A percentile compares a stretch with the other conserved stretches of the same genome.
These are phyloP conservation scores for Sitta europaea DNA, from an alignment of 2,113 vertebrate species.

Conservation along the genomic window DNA sequence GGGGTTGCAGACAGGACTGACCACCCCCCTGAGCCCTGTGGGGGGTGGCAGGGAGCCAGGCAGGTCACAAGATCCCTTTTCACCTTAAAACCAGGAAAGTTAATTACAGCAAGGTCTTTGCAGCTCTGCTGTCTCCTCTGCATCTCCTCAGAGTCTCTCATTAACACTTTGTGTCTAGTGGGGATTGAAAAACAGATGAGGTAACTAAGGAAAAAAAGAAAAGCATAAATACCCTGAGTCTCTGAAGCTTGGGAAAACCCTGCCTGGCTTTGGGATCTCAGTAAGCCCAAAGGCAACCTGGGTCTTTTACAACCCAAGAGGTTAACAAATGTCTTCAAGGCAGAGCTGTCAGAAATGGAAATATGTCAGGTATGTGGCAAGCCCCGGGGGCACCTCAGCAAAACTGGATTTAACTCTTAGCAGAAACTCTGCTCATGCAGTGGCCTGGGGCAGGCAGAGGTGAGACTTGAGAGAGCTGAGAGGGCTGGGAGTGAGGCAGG, in stretches of 20 bases:
- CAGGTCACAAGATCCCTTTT: not conserved
- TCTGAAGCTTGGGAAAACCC: conserved; percentile 24
- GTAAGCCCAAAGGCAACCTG: conserved; percentile 43
- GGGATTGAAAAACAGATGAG: not conserved
- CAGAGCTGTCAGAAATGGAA: conserved; percentile 66
- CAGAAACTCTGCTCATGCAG: conserved; percentile 22
- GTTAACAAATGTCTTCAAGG: conserved; percentile 56
- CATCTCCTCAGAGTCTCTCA: not conserved
- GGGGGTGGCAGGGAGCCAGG: not conserved
- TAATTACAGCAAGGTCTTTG: not conserved
- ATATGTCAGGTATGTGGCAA: conserved; percentile 82
- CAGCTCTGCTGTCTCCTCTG: not conserved
- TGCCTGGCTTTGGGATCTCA: not conserved
- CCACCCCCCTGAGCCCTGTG: not conserved
- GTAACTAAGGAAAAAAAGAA: not conserved
- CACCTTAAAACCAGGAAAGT: not conserved
- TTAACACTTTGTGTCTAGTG: not conserved
- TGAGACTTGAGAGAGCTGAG: not conserved
- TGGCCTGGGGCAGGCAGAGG: conserved; percentile 31
- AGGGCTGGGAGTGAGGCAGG: not conserved
- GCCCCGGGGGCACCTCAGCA: conserved; percentile 63
- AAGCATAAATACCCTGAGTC: not conserved
- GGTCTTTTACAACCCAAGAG: conserved; percentile 64
- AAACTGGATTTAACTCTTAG: conserved; percentile 63
- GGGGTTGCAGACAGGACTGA: not conserved